Evolutionary conservation across 1,140 invertebrate genomes (phyloP).

Genomic region (Drosophila malerkotliana): DNA sequence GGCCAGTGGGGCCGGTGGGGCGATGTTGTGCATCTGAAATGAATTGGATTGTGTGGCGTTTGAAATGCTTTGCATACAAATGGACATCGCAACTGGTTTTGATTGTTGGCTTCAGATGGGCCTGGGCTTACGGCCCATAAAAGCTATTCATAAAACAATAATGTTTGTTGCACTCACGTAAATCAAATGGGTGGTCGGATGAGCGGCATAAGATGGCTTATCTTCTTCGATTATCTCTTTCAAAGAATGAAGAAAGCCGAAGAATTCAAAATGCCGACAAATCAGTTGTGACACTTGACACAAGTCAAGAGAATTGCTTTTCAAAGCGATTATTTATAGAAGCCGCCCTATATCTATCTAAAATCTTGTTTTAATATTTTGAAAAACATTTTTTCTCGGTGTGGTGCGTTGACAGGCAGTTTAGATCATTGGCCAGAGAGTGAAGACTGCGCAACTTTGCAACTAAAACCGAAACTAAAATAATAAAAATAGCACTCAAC

Average conservation of each 20-base stretch:
- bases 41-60: constrained; percentile 48
- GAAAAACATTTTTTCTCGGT: not conserved
- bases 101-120: constrained; percentile 39
- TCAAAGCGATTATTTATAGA: constrained; percentile 29
- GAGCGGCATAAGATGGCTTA: not conserved
- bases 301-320: constrained; percentile 35
- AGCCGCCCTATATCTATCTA: constrained; percentile 1
- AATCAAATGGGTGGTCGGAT: constrained; percentile 37
- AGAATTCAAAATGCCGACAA: constrained; percentile 27
- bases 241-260: constrained; percentile 9
- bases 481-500: constrained; percentile 70
- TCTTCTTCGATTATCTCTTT: not conserved
- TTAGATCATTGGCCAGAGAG: constrained; percentile 73
- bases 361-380: not conserved
- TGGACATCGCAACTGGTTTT: constrained; percentile 18
- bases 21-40: constrained; percentile 46
- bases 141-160: constrained; percentile 19
- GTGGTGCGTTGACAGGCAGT: constrained; percentile 59
- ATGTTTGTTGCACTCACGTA: constrained; percentile 30
- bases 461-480: constrained; percentile 52
- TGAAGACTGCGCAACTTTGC: constrained; percentile 68
- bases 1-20: not conserved
- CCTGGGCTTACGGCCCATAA: constrained; percentile 17
- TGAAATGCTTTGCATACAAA: constrained; percentile 74
- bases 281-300: constrained; percentile 59